Evolutionary conservation across 2,888 invertebrate genomes (phyloP).

Genomic region (Minunthozetes semirufus): DNA sequence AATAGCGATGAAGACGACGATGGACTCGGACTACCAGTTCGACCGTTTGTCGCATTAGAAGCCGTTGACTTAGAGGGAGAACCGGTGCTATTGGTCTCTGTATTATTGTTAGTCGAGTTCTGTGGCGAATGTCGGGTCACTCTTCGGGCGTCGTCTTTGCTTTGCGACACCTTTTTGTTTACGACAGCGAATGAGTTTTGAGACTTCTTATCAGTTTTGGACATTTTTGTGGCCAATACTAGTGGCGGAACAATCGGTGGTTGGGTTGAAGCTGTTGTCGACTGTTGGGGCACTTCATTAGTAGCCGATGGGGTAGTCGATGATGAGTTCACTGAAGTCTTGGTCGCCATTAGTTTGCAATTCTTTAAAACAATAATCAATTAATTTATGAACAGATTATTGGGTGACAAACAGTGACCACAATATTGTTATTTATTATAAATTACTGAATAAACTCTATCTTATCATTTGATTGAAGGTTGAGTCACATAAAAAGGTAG

Average conservation of each 20-base stretch:
- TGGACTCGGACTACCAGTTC: background rate
- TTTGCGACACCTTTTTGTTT: background rate
- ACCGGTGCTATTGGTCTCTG: background rate
- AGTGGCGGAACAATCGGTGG: background rate
- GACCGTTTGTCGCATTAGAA: background rate
- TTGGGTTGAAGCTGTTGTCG: background rate
- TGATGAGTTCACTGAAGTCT: background rate
- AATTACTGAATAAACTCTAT: too few species aligned
- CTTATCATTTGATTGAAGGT: too few species aligned
- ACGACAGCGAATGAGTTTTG: conserved; percentile 1
- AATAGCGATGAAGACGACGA: background rate
- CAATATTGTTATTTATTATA: too few species aligned
- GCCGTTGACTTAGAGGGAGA: background rate
- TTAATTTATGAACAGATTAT: background rate
- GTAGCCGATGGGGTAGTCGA: background rate
- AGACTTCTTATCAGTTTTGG: conserved; percentile 15
- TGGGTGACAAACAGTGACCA: too few species aligned
- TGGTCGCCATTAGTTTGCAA: background rate
- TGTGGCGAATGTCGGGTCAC: conserved; percentile 18
- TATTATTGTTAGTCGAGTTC: background rate
- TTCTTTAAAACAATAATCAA: background rate
- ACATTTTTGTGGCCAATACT: background rate
- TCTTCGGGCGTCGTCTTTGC: background rate
- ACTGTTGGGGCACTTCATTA: background rate
- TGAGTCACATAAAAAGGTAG: too few species aligned